phyloP scores from a whole-genome alignment of 2,888 invertebrate genomes.

The Lottia scabra region DNA sequence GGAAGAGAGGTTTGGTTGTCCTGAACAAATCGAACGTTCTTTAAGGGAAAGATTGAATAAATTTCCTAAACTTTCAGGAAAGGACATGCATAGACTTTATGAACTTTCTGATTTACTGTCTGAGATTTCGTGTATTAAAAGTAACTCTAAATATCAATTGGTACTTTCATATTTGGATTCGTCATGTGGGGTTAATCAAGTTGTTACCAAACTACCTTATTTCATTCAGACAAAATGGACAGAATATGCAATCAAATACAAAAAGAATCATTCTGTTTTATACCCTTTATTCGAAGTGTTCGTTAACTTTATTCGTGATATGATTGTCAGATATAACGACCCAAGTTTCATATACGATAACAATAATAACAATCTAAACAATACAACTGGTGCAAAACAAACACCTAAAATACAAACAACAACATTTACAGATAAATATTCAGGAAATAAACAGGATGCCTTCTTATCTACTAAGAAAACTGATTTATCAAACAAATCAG shows the following conservation, averaged over 20 bases:
- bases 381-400: no score
- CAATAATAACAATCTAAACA: not conserved
- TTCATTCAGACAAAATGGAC: conserved; percentile 19
- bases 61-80: conserved; percentile 14
- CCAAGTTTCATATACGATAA: conserved; percentile 14
- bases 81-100: conserved; percentile 14
- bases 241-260: conserved; percentile 10
- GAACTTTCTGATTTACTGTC: conserved; percentile 20
- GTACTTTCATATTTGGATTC: conserved; percentile 15
- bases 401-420: no score
- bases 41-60: conserved; percentile 13
- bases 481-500: not conserved
- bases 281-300: conserved; percentile 18
- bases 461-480: no score
- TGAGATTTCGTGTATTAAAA: conserved; percentile 19
- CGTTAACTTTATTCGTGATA: conserved; percentile 15
- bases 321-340: conserved; percentile 17
- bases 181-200: not conserved
- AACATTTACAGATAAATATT: no score
- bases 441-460: no score
- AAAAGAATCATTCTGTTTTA: not conserved
- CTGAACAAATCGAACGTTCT: conserved; percentile 16
- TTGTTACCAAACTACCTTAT: conserved; percentile 17
- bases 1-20: conserved; percentile 18
- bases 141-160: not conserved